These are phyloP conservation scores for Callinectes sapidus DNA, from an alignment of 2,888 invertebrate species.

Conservation along the genomic window DNA sequence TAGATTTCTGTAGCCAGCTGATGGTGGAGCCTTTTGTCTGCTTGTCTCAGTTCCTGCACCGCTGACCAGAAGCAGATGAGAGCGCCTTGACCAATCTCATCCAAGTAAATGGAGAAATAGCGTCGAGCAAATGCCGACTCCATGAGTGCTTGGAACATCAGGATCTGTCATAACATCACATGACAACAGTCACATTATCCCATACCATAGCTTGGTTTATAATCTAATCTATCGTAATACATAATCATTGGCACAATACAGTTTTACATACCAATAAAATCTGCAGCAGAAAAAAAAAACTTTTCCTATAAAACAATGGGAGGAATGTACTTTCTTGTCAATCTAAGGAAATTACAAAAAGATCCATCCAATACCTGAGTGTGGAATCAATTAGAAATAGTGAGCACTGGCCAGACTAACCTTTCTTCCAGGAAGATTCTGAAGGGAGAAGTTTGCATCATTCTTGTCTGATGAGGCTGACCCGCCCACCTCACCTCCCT, in stretches of 20 bases:
- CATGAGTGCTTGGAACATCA: conserved; percentile 84
- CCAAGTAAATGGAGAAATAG: conserved; percentile 87
- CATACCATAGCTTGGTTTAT: neutral
- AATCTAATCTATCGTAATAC: no score
- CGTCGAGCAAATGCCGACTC: conserved; percentile 88
- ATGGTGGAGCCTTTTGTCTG: conserved; percentile 87
- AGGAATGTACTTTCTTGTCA: no score
- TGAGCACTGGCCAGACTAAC: neutral
- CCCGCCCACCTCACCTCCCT: conserved; percentile 79
- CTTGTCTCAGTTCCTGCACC: conserved; percentile 87
- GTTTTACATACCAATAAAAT: no score
- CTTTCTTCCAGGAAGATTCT: conserved; percentile 73
- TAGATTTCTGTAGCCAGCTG: conserved; percentile 93
- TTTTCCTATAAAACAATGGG: no score
- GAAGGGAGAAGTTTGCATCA: conserved; percentile 53
- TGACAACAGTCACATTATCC: neutral
- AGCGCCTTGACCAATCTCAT: conserved; percentile 89
- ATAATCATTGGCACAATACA: no score
- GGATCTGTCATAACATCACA: conserved; percentile 78
- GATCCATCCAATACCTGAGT: neutral
- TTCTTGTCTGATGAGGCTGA: conserved; percentile 54
- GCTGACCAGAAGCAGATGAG: conserved; percentile 90
- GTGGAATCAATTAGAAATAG: neutral
- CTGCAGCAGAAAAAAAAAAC: no score
- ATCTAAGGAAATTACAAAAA: no score